These are phyloP conservation scores for Anguilla pacifica DNA, from an alignment of 2,797 vertebrate genomes.

Conservation along the genomic window DNA sequence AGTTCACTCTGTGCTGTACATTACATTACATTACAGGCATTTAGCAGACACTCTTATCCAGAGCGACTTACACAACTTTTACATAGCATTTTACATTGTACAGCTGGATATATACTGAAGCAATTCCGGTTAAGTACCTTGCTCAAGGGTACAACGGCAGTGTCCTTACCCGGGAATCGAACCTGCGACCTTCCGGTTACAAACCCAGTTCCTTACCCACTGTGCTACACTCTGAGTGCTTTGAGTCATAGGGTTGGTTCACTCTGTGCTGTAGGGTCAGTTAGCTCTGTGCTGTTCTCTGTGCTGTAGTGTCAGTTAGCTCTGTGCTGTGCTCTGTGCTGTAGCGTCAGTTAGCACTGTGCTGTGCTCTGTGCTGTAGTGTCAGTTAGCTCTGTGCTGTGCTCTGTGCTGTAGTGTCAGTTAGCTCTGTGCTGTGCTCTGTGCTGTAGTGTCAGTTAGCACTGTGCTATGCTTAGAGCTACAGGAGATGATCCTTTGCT, in stretches of 20 bases:
- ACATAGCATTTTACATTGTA: no score
- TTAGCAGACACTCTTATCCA: no score
- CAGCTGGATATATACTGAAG: no score
- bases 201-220: no score
- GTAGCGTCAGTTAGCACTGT: slow-evolving; percentile 30
- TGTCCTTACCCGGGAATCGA: no score
- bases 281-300: background rate
- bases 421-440: background rate
- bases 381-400: background rate
- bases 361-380: background rate
- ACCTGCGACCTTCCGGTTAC: no score
- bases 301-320: background rate
- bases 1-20: background rate
- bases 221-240: no score
- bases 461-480: background rate
- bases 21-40: no score
- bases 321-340: background rate
- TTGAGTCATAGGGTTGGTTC: background rate
- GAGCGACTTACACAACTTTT: no score
- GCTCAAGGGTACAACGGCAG: no score
- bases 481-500: background rate
- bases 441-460: background rate
- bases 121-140: no score
- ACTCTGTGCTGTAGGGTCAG: background rate
- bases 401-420: background rate